phyloP scores from a whole-genome alignment of 2,888 invertebrate genomes.

The Prosapia bicincta region DNA sequence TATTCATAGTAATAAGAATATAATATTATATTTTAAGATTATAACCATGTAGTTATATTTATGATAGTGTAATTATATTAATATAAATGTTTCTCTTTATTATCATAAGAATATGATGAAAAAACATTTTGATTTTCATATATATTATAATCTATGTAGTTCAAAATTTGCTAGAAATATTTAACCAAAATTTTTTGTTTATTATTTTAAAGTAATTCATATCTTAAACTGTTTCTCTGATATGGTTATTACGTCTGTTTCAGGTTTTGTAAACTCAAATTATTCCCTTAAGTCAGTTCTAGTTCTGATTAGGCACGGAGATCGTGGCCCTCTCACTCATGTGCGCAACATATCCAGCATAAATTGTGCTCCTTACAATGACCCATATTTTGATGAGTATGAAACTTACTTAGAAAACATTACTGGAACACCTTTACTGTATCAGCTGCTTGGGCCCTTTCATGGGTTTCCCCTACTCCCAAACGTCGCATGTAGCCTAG shows the following conservation, averaged over 20 bases:
- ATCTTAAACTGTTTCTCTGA: too few species aligned
- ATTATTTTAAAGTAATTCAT: too few species aligned
- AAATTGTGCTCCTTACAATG: conserved; percentile 58
- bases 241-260: conserved; percentile 29
- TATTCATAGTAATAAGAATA: too few species aligned
- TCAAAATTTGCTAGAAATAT: too few species aligned
- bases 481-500: conserved; percentile 70
- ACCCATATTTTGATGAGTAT: conserved; percentile 41
- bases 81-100: too few species aligned
- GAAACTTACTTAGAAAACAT: conserved; percentile 56
- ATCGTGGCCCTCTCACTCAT: conserved; percentile 82
- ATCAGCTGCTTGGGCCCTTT: conserved; percentile 71
- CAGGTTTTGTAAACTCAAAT: conserved; percentile 53
- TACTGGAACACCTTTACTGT: conserved; percentile 45
- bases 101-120: too few species aligned
- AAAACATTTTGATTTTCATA: too few species aligned
- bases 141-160: too few species aligned
- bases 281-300: conserved; percentile 68
- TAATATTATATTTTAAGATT: too few species aligned
- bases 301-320: conserved; percentile 82
- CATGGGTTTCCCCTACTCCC: conserved; percentile 81
- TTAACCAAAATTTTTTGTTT: too few species aligned
- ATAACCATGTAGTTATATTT: too few species aligned
- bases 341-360: conserved; percentile 73
- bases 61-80: too few species aligned